Conservation (phyloP, 2,888 invertebrate genomes). For the Oscheius sp. region DNA sequence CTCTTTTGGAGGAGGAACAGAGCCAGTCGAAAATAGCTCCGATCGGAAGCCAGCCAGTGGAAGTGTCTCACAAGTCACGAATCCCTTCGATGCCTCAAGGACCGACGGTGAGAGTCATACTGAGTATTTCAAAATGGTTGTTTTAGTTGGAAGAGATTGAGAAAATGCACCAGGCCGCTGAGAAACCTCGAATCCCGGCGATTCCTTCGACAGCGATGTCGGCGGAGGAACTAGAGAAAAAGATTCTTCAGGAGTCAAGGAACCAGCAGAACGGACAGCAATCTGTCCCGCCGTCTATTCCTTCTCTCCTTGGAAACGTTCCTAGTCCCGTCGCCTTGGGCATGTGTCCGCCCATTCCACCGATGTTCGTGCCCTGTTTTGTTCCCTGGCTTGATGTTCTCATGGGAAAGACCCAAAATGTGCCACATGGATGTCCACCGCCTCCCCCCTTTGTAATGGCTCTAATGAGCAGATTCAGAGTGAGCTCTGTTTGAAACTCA, state of each 20-base stretch:
- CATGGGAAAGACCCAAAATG: constrained; percentile 33
- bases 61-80: background rate
- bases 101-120: constrained; percentile 31
- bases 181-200: constrained; percentile 2
- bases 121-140: constrained; percentile 4
- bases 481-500: constrained; percentile 18
- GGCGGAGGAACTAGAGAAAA: constrained; percentile 39
- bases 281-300: background rate
- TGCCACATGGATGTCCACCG: constrained; percentile 56
- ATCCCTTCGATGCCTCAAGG: constrained; percentile 47
- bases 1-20: background rate
- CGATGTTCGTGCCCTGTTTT: constrained; percentile 49
- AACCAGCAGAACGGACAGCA: constrained; percentile 20
- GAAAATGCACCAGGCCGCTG: constrained; percentile 6
- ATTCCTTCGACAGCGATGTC: constrained; percentile 37
- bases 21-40: constrained; percentile 4
- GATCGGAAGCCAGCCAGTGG: background rate
- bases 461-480: constrained; percentile 42
- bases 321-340: constrained; percentile 18
- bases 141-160: constrained; percentile 43
- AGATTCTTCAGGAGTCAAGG: constrained; percentile 15
- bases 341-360: constrained; percentile 49
- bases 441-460: constrained; percentile 50
- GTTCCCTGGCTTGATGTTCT: constrained; percentile 52
- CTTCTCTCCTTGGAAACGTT: constrained; percentile 23